Base-by-base conservation (phyloP, 2,888 invertebrate species). In the Choristoneura rosaceana region DNA sequence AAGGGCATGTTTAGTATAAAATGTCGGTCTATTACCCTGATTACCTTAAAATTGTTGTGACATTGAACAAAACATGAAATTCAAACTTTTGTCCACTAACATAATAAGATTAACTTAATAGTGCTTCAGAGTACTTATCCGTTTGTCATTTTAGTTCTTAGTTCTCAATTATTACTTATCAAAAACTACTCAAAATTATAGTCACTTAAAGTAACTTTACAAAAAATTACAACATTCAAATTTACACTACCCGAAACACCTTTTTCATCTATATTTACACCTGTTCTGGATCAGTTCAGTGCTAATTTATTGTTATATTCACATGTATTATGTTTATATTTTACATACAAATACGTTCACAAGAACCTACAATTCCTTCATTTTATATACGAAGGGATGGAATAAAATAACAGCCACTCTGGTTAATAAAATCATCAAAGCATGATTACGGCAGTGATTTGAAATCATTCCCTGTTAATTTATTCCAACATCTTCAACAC, bases 101-200 rank as follows among this genome's bases (percentile, higher is more conserved):
- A 59, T 47, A 33, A 59, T 47, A 17, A 17, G 12, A 34, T 38
- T 10, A 67, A 62, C n/a, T 17, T 70, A 67, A 63, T 47, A 74
- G 75, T 64, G 43, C 74, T 76, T 59, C 62, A 74, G 58, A 75
- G 86, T 88, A 91, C 92, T 89, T 90, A 90, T 89, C 92, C 92
- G 87, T 84, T 83, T 81, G 81, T 79, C 82, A 80, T 86, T 84
- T 67, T 62, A 58, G 62, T 47, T 68, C 55, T 14, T 85, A 86
- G 77, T 87, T 88, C 87, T 90, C 84, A 89, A 91, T 91, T 88
- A 89, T 91, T 89, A 92, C 91, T 92, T 93, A 93, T 93, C 91
- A 93, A 94, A 94, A 94, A 92, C 94, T 94, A 93, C 94, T 82
- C 85, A 83, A 90, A 90, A 88, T 87, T 79, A 91, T 87, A 86